phyloP scores from a whole-genome alignment of 2,888 invertebrate genomes.

The Himalopsyche kuldschensis region DNA sequence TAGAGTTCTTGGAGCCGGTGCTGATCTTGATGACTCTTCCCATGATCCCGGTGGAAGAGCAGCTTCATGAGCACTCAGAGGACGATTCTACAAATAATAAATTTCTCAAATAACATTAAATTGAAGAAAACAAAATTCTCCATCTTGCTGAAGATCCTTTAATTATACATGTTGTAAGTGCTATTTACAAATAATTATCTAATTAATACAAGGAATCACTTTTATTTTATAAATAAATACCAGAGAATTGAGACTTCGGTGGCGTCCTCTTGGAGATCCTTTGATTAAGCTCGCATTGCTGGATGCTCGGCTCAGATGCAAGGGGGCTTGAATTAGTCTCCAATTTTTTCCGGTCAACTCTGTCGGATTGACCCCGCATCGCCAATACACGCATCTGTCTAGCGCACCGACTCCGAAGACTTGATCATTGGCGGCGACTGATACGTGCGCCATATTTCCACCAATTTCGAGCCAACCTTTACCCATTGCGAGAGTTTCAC shows the following conservation, averaged over 20 bases:
- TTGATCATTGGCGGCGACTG: slow-evolving; percentile 88
- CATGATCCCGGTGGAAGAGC: slow-evolving; percentile 63
- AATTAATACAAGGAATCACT: not conserved
- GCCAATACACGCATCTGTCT: slow-evolving; percentile 79
- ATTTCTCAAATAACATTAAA: not conserved
- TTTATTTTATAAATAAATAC: slow-evolving; percentile 43
- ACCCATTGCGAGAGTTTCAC: slow-evolving; percentile 77
- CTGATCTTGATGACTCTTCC: slow-evolving; percentile 74
- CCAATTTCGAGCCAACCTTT: slow-evolving; percentile 90
- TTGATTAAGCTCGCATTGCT: slow-evolving; percentile 75
- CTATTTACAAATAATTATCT: too few species aligned
- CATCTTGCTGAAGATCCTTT: not conserved
- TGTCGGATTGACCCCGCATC: slow-evolving; percentile 72
- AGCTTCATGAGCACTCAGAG: slow-evolving; percentile 44
- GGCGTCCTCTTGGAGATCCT: slow-evolving; percentile 62
- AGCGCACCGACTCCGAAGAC: slow-evolving; percentile 83
- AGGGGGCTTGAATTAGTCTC: slow-evolving; percentile 76
- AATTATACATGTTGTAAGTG: too few species aligned
- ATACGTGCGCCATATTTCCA: slow-evolving; percentile 78
- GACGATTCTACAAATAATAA: slow-evolving; percentile 31
- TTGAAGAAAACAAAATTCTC: too few species aligned
- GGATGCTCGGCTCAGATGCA: slow-evolving; percentile 81
- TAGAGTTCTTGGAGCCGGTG: slow-evolving; percentile 71
- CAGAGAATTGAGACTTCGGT: slow-evolving; percentile 70
- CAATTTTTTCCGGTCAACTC: slow-evolving; percentile 87